Base-by-base conservation (phyloP, 2,113 vertebrate genomes). In the Erythrolamprus reginae region DNA sequence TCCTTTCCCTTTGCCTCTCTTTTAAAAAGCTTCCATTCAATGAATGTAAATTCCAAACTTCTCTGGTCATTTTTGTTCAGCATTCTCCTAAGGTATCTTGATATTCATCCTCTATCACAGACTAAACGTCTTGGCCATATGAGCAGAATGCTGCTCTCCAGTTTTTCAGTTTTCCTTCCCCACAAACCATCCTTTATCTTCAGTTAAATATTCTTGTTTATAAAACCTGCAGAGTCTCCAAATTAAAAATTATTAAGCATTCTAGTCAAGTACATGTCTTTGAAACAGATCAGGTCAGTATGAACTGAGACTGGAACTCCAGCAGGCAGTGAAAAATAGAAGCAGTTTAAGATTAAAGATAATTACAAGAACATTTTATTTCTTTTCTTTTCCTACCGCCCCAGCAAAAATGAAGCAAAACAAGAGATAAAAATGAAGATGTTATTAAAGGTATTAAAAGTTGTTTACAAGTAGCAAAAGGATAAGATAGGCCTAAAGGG, bases 41-140 rank as follows among this genome's bases (percentile, higher is more conserved):
- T 70, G 56, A 90, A 61, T 70, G n/a, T 38, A 90, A 87, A 90
- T 82, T 90, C 48, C 42, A 82, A 87, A 53, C 38, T 86, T 86
- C 23, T 26, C 21, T 52, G 23, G 26, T 86, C 58, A 33, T 52
- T 77, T 38, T 86, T 90, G 38, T 87, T 55, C 65, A 55, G 8
- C 51, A 47, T 12, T 77, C 50, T 52, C 23, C 65, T 88, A 58
- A 87, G 48, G 12, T 48, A n/a, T 87, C 38, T 42, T 86, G 61
- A 90, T 82, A 38, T 87, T 87, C 33, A 26, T 42, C 10, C 13
- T 90, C 8, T 24, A 45, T 87, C 38, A 15, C 13, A 90, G 28
- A 45, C 52, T 90, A 87, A 55, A 56, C 21, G 1, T 17, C 42
- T 90, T 90, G 52, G 4, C 52, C 50, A 42, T 17, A 51, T 53